Evolutionary conservation across 2,888 invertebrate genomes (phyloP).

Genomic region (Amphipoea oculea): DNA sequence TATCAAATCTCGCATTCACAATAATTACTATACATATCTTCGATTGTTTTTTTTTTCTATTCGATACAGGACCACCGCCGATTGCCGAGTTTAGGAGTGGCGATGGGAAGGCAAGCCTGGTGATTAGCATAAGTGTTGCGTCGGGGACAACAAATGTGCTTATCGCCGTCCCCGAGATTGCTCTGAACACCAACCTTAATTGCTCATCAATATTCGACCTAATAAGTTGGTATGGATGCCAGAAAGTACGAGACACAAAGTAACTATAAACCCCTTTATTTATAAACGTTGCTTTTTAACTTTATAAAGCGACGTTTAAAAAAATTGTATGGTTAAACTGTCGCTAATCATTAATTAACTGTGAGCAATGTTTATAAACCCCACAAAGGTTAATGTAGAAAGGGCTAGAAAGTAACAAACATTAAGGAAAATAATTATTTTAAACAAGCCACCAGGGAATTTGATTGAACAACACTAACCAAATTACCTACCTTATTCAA

Average conservation of each 20-base stretch:
- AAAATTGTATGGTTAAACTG: background rate
- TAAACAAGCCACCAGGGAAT: background rate
- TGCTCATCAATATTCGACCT: constrained; percentile 88
- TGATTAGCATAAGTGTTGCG: constrained; percentile 83
- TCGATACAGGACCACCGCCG: constrained; percentile 51
- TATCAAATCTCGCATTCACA: constrained; percentile 52
- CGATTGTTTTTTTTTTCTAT: constrained; percentile 25
- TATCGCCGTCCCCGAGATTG: constrained; percentile 84
- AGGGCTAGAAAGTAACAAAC: background rate
- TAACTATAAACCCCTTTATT: background rate
- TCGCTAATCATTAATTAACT: background rate
- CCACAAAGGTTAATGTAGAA: background rate
- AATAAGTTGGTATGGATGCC: constrained; percentile 72
- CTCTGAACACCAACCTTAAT: constrained; percentile 86
- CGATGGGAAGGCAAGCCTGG: constrained; percentile 18
- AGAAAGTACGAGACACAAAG: constrained; percentile 62
- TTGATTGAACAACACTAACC: background rate
- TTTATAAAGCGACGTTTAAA: background rate
- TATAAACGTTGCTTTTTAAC: background rate
- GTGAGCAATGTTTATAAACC: background rate
- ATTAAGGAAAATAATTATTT: background rate
- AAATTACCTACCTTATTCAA: background rate
- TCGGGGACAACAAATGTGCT: constrained; percentile 84
- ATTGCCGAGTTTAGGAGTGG: constrained; percentile 9
- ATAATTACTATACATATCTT: constrained; percentile 41